Conservation (phyloP, 2,113 vertebrate genomes). For the Arvicanthis niloticus region DNA sequence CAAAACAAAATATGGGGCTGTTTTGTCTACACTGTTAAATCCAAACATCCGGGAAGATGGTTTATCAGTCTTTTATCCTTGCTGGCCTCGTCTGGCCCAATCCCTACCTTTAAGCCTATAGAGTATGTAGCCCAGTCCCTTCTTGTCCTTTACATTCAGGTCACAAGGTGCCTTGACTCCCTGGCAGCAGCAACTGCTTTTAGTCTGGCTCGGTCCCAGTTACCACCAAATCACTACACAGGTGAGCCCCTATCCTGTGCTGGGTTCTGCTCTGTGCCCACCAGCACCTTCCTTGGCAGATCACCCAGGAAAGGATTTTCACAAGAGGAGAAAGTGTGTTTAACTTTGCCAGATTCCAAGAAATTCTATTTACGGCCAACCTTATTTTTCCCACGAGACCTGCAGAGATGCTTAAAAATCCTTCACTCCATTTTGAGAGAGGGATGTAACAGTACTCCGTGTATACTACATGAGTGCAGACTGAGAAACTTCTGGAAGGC, state of each 20-base stretch:
- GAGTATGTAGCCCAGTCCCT: fast-evolving
- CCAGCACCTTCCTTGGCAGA: fast-evolving
- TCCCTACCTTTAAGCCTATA: not conserved
- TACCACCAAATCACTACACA: fast-evolving
- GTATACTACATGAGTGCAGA: fast-evolving
- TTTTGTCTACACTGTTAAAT: not conserved
- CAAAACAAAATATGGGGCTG: not conserved
- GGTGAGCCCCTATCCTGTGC: fast-evolving
- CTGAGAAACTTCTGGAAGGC: not conserved
- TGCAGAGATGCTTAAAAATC: not conserved
- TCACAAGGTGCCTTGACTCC: no score
- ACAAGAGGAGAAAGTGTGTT: not conserved
- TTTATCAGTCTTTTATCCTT: not conserved
- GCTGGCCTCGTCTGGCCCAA: fast-evolving
- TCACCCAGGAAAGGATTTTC: not conserved
- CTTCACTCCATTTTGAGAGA: not conserved
- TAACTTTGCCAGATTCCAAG: not conserved
- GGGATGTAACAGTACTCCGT: fast-evolving
- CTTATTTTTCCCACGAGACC: not conserved
- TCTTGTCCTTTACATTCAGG: not conserved
- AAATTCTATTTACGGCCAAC: no score
- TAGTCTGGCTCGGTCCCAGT: not conserved
- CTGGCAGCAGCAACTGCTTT: not conserved
- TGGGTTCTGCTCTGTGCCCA: fast-evolving
- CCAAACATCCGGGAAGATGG: not conserved